These are phyloP conservation scores for Ardeotis arabs DNA, from an alignment of 2,113 vertebrate genomes.

Conservation along the genomic window DNA sequence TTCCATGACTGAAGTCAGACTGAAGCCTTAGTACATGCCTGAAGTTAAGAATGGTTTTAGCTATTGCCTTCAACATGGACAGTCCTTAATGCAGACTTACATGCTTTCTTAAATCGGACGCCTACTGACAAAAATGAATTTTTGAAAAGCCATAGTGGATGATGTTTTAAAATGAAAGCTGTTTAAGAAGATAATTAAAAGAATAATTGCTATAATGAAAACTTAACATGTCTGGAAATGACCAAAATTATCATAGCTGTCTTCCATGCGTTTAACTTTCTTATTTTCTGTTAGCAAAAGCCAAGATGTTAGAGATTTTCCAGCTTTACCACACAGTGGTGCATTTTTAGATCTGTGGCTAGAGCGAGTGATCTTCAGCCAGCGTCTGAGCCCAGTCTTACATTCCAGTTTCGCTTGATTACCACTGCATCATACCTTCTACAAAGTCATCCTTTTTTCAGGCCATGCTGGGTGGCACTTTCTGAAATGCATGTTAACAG, in stretches of 20 bases:
- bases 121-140: not conserved
- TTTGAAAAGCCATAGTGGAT: slow-evolving; percentile 15
- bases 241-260: slow-evolving; percentile 36
- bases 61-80: not conserved
- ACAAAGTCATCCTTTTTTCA: slow-evolving; percentile 31
- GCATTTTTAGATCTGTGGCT: slow-evolving; percentile 71
- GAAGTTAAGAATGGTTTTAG: not conserved
- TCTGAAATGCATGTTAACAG: slow-evolving; percentile 54
- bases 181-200: slow-evolving; percentile 37
- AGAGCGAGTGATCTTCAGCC: slow-evolving; percentile 67
- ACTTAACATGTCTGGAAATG: not conserved
- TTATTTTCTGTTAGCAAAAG: slow-evolving; percentile 52
- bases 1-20: not conserved
- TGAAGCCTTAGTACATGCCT: not conserved
- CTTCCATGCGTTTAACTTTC: slow-evolving; percentile 54
- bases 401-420: slow-evolving; percentile 44
- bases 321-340: slow-evolving; percentile 38
- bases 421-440: slow-evolving; percentile 9
- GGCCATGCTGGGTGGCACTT: slow-evolving; percentile 5
- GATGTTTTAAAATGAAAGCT: not conserved
- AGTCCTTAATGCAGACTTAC: not conserved
- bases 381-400: slow-evolving; percentile 37
- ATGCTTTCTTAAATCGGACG: not conserved
- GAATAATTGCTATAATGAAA: slow-evolving; percentile 28
- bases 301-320: slow-evolving; percentile 65